Percentiles rank a stretch among this genome's conserved stretches.
These are phyloP conservation scores for Girardia tigrina DNA, from an alignment of 2,888 invertebrate genomes.

Conservation along the genomic window DNA sequence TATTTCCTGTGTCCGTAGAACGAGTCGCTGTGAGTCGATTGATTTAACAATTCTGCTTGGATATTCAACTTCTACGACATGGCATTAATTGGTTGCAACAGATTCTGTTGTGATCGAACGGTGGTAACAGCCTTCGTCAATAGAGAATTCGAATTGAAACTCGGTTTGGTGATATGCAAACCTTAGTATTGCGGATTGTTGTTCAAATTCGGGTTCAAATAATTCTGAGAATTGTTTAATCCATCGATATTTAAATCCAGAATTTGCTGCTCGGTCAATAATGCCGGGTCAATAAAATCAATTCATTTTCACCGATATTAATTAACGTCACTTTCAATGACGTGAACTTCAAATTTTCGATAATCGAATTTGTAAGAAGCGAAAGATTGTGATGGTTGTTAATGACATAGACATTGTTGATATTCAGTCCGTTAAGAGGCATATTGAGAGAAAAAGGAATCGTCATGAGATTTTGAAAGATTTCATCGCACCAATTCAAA, in stretches of 20 bases:
- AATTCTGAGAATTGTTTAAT: neutral
- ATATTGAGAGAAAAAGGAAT: neutral
- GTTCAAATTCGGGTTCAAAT: neutral
- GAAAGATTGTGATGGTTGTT: neutral
- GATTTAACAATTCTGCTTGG: neutral
- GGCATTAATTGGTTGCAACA: neutral
- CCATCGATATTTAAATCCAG: neutral
- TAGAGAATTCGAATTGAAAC: neutral
- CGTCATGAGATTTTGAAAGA: neutral
- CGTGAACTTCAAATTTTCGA: neutral
- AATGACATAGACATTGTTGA: neutral
- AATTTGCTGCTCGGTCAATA: neutral
- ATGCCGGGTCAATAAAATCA: neutral
- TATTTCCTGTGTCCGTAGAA: neutral
- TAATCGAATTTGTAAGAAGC: neutral
- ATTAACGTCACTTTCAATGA: constrained; percentile 6
- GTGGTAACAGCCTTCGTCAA: no score
- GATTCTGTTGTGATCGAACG: neutral
- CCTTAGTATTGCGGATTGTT: neutral
- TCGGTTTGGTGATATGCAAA: no score
- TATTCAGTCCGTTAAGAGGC: neutral
- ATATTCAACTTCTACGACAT: constrained; percentile 2
- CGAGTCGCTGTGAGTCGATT: constrained; percentile 1
- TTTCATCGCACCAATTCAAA: neutral
- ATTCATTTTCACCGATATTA: neutral